These are phyloP conservation scores for Drosophila hydei DNA, from an alignment of 1,140 invertebrate species.

Conservation along the genomic window DNA sequence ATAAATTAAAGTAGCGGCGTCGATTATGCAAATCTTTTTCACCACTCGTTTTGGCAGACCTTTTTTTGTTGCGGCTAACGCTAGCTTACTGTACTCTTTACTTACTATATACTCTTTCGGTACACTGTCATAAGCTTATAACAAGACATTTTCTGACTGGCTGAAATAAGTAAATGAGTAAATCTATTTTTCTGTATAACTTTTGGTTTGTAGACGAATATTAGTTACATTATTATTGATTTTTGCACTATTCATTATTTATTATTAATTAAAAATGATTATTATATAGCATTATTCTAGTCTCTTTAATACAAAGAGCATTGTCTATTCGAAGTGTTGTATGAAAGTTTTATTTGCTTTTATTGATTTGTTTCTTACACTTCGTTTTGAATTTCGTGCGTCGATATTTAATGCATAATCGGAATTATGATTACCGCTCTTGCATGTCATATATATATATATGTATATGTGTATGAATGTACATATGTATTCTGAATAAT, in stretches of 20 bases:
- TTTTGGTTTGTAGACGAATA: background rate
- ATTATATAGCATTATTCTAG: no score
- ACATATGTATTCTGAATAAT: constrained; percentile 28
- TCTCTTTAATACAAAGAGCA: constrained; percentile 4
- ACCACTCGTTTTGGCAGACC: background rate
- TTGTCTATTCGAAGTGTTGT: constrained; percentile 7
- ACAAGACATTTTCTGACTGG: background rate
- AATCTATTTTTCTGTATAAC: no score
- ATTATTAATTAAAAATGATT: no score
- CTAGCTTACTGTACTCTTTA: background rate
- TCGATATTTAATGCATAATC: constrained; percentile 72
- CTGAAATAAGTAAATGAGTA: no score
- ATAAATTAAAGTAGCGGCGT: constrained; percentile 18
- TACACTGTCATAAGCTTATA: background rate
- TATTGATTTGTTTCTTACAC: constrained; percentile 36
- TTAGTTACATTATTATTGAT: background rate
- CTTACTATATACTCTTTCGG: background rate
- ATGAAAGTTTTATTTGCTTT: constrained; percentile 3
- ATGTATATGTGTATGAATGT: constrained; percentile 17
- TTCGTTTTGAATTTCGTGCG: constrained; percentile 41
- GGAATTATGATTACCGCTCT: constrained; percentile 57
- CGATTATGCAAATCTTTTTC: constrained; percentile 74
- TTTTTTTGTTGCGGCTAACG: constrained; percentile 19
- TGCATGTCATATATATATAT: constrained; percentile 49
- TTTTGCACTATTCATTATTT: background rate